Conservation (phyloP, 2,888 invertebrate species). For the Endomychus coccineus region DNA sequence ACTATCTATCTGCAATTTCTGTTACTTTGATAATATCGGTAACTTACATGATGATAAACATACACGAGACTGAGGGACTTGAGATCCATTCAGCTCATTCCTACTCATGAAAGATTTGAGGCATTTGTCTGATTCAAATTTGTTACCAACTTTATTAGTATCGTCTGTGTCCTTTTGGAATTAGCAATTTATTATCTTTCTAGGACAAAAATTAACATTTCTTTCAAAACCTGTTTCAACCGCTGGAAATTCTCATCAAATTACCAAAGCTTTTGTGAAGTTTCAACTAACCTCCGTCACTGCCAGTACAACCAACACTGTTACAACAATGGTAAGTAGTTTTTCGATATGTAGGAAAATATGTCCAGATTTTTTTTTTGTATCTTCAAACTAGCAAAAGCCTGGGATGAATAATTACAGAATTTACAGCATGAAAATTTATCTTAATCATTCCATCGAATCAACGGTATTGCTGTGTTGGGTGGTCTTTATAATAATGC, state of each 20-base stretch:
- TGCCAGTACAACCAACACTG: conserved; percentile 29
- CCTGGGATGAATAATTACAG: no score
- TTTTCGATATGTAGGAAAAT: no score
- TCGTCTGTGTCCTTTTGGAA: no score
- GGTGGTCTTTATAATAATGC: no score
- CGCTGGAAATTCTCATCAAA: conserved; percentile 34
- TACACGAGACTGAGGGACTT: conserved; percentile 17
- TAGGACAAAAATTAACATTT: conserved; percentile 54
- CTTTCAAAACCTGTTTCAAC: conserved; percentile 47
- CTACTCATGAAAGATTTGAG: conserved; percentile 28
- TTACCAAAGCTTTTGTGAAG: conserved; percentile 40
- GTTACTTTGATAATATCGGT: no score
- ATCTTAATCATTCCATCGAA: no score
- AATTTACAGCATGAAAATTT: no score
- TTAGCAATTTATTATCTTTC: no score
- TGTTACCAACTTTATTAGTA: no score
- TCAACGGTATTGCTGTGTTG: no score
- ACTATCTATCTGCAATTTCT: no score
- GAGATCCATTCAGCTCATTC: conserved; percentile 32
- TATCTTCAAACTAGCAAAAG: no score
- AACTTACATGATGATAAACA: conserved; percentile 2
- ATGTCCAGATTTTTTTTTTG: conserved; percentile 1
- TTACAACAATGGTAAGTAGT: conserved; percentile 31
- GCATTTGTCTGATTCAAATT: conserved; percentile 39
- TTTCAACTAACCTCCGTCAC: conserved; percentile 41